Base-by-base conservation (phyloP, 2,113 vertebrate species). In the Tyrannus savana region DNA sequence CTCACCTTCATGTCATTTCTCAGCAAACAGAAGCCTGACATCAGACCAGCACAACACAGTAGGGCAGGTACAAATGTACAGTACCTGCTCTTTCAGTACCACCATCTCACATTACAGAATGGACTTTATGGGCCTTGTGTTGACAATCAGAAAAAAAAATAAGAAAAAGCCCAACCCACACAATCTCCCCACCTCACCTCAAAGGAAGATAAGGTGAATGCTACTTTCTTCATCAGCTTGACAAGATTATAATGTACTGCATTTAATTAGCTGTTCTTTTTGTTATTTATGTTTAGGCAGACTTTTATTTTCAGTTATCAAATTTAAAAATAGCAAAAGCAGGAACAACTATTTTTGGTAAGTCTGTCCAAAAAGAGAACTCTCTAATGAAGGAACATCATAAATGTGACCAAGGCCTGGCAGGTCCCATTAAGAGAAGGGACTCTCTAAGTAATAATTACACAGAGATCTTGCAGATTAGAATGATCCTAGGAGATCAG, bases 1-100 rank as follows among this genome's bases (percentile, higher is more conserved):
- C 82, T 86, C 79, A 87, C 76, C 90, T 89, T 71, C 56, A 52
- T 89, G 90, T 89, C 86, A 53, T 79, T 88, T 78, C 87, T 95
- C 64, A 91, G 47, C 50, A 77, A 96, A 87, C 55, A 92, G 82
- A 55, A 94, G 35, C 50, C 50, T 94, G 92, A 94, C 69, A 88
- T 55, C 21, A 74, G 87, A 75, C 49, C 85, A 81, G 66, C 58
- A 28, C 7, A 15, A 67, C n/a, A 87, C 50, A 62, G 37, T 10
- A 42, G 66, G 83, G 58, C 66, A 90, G 68, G 27, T 16, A 68
- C 44, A 91, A 73, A 76, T 68, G 52, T n/a, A 80, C 46, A 74
- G 10, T 44, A 68, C 64, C 46, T 78, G 92, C 77, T 94, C 56
- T 62, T 56, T 94, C 80, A 95, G 73, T 1, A 11, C 24, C 78